Base-by-base conservation (phyloP, 2,797 vertebrate genomes). In the Silurus lanzhouensis region DNA sequence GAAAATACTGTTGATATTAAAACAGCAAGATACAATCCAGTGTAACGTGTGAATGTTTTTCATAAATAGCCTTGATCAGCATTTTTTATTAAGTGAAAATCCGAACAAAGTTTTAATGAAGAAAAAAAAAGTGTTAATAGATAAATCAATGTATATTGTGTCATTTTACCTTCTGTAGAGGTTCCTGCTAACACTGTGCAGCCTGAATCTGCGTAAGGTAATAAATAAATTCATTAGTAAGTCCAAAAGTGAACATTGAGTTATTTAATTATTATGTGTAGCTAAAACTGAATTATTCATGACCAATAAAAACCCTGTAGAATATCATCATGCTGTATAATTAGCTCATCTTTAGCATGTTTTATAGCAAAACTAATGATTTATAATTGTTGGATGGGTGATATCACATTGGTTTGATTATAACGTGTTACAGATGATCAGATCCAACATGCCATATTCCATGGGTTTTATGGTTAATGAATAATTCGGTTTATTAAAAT, bases 111-210 rank as follows among this genome's bases (percentile, higher is more conserved):
- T 52, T 74, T 48, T 57, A 76, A 57, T 22, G 19, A 61, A 61
- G 6, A 61, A 31, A n/a, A n/a, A 9, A 52, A 48, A 72, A 13
- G 70, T 72, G 71, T 52, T 52, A 0, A 22, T 52, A 20, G 44
- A 52, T 55, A 75, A 55, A 52, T 52, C 0, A 25, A 25, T 75
- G 46, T 52, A 52, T 12, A 75, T 0, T 75, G 48, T 74, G 15
- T 14, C 20, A n/a, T 8, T 66, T 83, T 83, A 83, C 82, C 82
- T 83, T 75, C 60, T 75, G 82, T 31, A 27, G 70, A 68, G 31
- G 71, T 63, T 83, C 70, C 82, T 46, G 44, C 70, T 52, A 55
- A 83, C 44, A 64, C 70, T 63, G 60, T 83, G 60, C 58, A 75
- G n/a, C 58, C 44, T 27, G 82, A 61, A 75, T 81, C 60, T 25